Conservation (phyloP, 2,797 vertebrate species). For the Sciurus carolinensis region DNA sequence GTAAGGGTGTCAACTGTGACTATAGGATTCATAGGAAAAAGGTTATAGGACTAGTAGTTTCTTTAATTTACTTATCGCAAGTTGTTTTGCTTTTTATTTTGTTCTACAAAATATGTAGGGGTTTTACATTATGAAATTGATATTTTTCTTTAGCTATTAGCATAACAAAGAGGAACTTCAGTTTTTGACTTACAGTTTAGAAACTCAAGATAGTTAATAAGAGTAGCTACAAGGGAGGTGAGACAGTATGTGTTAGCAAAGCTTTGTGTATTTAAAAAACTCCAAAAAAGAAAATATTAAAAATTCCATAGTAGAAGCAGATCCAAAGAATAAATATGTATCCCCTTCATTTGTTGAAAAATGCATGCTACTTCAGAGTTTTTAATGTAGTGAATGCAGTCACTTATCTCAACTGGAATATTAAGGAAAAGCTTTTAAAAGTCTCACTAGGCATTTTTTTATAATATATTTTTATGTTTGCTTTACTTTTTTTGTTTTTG, state of each 20-base stretch:
- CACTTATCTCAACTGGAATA: neutral
- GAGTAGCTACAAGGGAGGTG: neutral
- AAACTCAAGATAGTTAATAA: slow-evolving; percentile 46
- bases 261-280: neutral
- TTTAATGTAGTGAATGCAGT: neutral
- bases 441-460: neutral
- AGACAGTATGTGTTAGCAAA: neutral
- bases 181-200: slow-evolving; percentile 55
- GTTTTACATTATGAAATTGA: slow-evolving; percentile 63
- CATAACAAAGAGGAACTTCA: slow-evolving; percentile 35
- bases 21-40: neutral
- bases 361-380: neutral
- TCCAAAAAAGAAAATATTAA: neutral
- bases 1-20: slow-evolving; percentile 83
- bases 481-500: neutral
- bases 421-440: neutral
- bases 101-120: neutral
- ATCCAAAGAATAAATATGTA: neutral
- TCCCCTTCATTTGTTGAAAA: neutral
- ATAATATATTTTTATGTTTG: neutral
- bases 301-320: slow-evolving; percentile 13
- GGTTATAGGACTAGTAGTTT: neutral
- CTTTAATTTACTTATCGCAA: slow-evolving; percentile 12
- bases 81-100: neutral
- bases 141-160: slow-evolving; percentile 60